Evolutionary conservation across 2,888 invertebrate species (phyloP).

Genomic region (Drosophila mayaguana): DNA sequence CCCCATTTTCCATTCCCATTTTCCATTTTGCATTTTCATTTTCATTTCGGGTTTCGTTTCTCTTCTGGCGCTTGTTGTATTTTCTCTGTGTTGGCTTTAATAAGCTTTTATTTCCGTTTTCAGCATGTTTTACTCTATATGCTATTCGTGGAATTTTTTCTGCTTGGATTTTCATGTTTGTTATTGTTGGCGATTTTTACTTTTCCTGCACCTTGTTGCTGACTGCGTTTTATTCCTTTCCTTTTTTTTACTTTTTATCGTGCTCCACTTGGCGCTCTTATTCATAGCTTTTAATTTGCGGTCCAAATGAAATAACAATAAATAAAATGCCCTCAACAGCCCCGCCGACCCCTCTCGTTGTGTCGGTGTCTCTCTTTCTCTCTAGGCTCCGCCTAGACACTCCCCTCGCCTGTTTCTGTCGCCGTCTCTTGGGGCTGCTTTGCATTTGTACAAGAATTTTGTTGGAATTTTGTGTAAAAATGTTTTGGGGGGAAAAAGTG

Average conservation of each 20-base stretch:
- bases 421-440: constrained; percentile 31
- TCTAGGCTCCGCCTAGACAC: not conserved
- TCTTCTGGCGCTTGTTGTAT: not conserved
- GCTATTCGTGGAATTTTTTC: constrained; percentile 23
- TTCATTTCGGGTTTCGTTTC: constrained; percentile 12
- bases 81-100: constrained; percentile 65
- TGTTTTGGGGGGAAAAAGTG: constrained; percentile 24
- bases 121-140: constrained; percentile 62
- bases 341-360: not conserved
- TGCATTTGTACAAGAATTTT: constrained; percentile 53
- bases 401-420: not conserved
- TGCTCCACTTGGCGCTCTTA: constrained; percentile 68
- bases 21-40: not conserved
- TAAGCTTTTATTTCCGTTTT: constrained; percentile 78
- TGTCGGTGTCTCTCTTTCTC: not conserved
- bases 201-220: constrained; percentile 49
- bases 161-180: constrained; percentile 26
- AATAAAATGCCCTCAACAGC: constrained; percentile 72
- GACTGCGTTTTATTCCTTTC: constrained; percentile 6
- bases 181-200: constrained; percentile 49
- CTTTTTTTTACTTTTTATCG: constrained; percentile 36
- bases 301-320: constrained; percentile 79
- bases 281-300: constrained; percentile 80
- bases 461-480: constrained; percentile 72
- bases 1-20: constrained; percentile 1